phyloP scores from a whole-genome alignment of 2,113 vertebrate species.

The Caracal caracal region DNA sequence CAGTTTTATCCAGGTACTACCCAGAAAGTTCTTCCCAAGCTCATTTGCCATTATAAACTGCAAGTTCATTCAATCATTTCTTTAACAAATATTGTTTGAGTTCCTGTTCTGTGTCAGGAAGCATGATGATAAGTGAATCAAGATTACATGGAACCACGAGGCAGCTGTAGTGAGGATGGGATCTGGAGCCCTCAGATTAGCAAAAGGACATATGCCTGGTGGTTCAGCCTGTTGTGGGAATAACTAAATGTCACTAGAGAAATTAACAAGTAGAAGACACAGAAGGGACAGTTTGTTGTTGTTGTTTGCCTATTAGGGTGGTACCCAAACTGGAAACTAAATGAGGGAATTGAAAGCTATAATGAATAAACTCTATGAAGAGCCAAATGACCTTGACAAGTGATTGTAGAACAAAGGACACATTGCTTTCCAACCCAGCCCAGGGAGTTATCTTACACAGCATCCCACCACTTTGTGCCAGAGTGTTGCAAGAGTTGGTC shows the following conservation, averaged over 20 bases:
- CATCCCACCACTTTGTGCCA: neutral
- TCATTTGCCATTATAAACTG: neutral
- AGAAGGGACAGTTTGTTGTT: neutral
- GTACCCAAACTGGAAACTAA: neutral
- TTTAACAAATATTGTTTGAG: conserved; percentile 34
- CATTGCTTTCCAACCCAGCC: neutral
- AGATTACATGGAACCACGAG: neutral
- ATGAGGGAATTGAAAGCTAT: neutral
- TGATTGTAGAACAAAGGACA: neutral
- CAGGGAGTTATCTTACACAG: neutral
- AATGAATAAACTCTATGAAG: neutral
- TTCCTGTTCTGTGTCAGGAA: neutral
- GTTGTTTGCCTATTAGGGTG: neutral
- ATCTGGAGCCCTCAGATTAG: neutral
- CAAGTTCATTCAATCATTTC: neutral
- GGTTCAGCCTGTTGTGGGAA: neutral
- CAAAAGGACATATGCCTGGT: neutral
- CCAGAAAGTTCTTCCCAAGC: neutral
- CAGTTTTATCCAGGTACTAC: neutral
- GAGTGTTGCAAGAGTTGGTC: neutral
- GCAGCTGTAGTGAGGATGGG: neutral
- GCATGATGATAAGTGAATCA: neutral
- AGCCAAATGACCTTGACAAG: neutral
- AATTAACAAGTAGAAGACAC: neutral
- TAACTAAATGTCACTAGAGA: neutral